Evolutionary conservation across 2,113 vertebrate species (phyloP).

Genomic region (Laterallus jamaicensis): DNA sequence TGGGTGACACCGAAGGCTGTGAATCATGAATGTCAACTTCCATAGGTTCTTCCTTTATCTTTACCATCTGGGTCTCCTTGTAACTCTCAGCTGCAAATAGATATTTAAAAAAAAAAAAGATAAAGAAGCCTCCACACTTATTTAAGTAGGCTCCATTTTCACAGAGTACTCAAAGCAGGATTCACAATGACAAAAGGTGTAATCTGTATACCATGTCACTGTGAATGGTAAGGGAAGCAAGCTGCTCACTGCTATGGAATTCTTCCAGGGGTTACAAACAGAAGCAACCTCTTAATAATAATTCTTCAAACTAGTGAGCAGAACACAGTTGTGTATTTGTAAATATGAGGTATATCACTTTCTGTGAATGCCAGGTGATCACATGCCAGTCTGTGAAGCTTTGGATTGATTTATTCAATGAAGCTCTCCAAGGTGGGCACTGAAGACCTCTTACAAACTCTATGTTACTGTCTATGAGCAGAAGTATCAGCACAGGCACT

Average conservation of each 20-base stretch:
- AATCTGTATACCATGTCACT: background rate
- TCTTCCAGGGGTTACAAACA: conserved; percentile 11
- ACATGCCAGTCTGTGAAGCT: background rate
- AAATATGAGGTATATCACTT: background rate
- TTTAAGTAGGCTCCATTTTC: conserved; percentile 43
- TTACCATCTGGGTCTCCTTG: conserved; percentile 88
- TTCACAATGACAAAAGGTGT: background rate
- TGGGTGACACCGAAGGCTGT: conserved; percentile 78
- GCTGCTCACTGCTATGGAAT: background rate
- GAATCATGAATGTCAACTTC: conserved; percentile 91
- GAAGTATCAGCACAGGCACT: background rate
- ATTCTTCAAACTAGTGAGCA: background rate
- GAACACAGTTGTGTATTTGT: background rate
- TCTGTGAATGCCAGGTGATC: background rate
- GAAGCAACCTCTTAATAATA: conserved; percentile 25
- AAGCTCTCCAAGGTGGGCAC: background rate
- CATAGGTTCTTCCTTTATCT: conserved; percentile 97
- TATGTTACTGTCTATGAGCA: background rate
- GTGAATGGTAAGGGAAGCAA: background rate
- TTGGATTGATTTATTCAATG: background rate
- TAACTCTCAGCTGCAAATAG: conserved; percentile 86
- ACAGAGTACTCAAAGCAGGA: conserved; percentile 31
- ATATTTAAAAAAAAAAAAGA: background rate
- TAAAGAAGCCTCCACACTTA: background rate
- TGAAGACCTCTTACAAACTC: background rate